A percentile compares a stretch with the other conserved stretches of the same genome.
Evolutionary conservation across 2,797 vertebrate species (phyloP).

Genomic region (Epinephelus malabaricus): DNA sequence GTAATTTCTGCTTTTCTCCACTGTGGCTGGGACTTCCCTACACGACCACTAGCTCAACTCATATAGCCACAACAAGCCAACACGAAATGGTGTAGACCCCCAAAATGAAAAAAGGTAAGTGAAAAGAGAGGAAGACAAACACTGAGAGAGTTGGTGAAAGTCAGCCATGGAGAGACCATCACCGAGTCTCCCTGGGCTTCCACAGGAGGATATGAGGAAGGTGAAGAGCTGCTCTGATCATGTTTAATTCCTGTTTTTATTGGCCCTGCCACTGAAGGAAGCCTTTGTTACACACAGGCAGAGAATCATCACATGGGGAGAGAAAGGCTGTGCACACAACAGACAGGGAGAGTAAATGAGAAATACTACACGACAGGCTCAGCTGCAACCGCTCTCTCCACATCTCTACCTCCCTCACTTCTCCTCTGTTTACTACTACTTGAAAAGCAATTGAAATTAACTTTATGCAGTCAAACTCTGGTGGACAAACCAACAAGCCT

Average conservation of each 20-base stretch:
- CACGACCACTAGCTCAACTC: conserved; percentile 10
- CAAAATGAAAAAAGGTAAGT: conserved; percentile 39
- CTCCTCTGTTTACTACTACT: conserved; percentile 25
- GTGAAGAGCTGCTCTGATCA: conserved; percentile 58
- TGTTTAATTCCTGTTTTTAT: conserved; percentile 71
- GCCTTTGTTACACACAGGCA: conserved; percentile 63
- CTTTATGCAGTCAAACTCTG: not conserved
- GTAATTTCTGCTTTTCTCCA: not conserved
- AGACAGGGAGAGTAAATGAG: conserved; percentile 60
- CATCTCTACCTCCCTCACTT: not conserved
- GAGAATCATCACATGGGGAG: conserved; percentile 32
- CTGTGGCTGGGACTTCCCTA: not conserved
- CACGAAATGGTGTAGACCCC: conserved; percentile 15
- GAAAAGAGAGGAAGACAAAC: conserved; percentile 36
- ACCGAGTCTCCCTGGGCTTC: conserved; percentile 4
- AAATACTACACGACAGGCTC: conserved; percentile 48
- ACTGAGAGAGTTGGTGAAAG: conserved; percentile 23
- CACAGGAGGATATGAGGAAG: conserved; percentile 37
- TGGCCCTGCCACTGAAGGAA: conserved; percentile 53
- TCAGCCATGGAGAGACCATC: not conserved
- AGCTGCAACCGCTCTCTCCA: conserved; percentile 18
- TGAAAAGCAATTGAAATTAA: conserved; percentile 25
- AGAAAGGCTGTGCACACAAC: conserved; percentile 63
- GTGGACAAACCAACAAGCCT: not conserved
- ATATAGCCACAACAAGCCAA: conserved; percentile 53